Conservation (phyloP, 2,113 vertebrate genomes). For the Oreochromis niloticus region DNA sequence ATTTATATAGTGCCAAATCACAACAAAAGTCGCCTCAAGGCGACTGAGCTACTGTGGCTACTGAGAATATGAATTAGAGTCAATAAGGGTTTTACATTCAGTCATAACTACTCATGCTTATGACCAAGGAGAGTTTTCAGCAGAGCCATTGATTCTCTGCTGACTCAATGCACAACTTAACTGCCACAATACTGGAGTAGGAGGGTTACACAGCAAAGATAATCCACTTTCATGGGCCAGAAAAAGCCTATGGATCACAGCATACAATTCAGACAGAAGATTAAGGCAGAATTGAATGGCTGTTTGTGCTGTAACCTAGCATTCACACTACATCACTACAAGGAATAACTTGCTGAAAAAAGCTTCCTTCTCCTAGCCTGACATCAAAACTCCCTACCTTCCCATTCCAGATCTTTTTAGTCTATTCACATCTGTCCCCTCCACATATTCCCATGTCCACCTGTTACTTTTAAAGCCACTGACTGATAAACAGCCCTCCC, state of each 20-base stretch:
- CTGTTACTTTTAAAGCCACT: neutral
- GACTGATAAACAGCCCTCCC: conserved; percentile 6
- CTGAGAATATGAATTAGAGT: neutral
- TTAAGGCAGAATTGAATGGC: neutral
- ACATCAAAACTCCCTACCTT: neutral
- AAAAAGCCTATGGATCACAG: conserved; percentile 27
- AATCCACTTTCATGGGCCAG: conserved; percentile 49
- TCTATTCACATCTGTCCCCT: neutral
- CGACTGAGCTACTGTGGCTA: neutral
- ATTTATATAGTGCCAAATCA: too few relatives aligned
- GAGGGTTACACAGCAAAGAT: conserved; percentile 29
- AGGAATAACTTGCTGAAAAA: neutral
- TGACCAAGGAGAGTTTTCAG: conserved; percentile 28
- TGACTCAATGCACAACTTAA: conserved; percentile 43
- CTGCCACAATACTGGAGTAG: conserved; percentile 20
- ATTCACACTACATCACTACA: neutral
- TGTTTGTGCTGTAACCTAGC: neutral
- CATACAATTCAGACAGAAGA: conserved; percentile 1
- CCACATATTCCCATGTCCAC: neutral
- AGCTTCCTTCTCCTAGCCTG: neutral
- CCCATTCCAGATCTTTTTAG: neutral
- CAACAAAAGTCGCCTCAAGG: too few relatives aligned
- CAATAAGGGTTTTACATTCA: neutral
- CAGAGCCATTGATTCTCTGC: conserved; percentile 46
- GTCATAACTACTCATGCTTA: conserved; percentile 11